Percentiles rank a stretch among this genome's conserved stretches.
phyloP scores from a whole-genome alignment of 2,888 invertebrate species.

The Leistus spinibarbis region DNA sequence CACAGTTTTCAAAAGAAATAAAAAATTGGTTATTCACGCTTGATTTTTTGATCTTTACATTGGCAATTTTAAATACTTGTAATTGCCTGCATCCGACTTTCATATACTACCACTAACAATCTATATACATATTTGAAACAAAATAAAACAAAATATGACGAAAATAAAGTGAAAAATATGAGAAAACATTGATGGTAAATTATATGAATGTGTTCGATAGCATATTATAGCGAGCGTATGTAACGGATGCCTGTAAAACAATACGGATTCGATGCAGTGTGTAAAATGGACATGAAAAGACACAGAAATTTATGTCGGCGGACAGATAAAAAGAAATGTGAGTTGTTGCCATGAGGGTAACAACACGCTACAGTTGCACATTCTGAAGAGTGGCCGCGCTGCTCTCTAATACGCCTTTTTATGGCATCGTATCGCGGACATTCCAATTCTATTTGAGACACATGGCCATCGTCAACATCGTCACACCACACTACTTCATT shows the following conservation, averaged over 20 bases:
- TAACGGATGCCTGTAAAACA: conserved; percentile 28
- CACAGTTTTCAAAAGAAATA: no score
- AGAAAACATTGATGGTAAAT: background rate
- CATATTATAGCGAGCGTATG: background rate
- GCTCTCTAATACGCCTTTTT: background rate
- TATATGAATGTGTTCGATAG: background rate
- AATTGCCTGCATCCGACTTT: no score
- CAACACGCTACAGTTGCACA: background rate
- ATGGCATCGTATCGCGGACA: background rate
- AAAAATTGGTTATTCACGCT: no score
- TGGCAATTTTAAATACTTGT: no score
- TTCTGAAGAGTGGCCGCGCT: background rate
- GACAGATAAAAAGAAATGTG: conserved; percentile 31
- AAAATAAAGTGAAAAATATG: background rate
- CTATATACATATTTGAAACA: no score
- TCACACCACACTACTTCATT: background rate
- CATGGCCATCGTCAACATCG: background rate
- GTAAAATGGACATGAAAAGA: conserved; percentile 34
- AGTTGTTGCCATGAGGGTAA: conserved; percentile 6
- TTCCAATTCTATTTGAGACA: background rate
- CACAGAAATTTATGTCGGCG: conserved; percentile 28
- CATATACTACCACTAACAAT: no score
- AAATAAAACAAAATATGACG: no score
- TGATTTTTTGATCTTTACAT: no score
- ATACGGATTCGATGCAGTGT: conserved; percentile 31